These are phyloP conservation scores for Limnephilus auricula DNA, from an alignment of 2,888 invertebrate genomes.

Conservation along the genomic window DNA sequence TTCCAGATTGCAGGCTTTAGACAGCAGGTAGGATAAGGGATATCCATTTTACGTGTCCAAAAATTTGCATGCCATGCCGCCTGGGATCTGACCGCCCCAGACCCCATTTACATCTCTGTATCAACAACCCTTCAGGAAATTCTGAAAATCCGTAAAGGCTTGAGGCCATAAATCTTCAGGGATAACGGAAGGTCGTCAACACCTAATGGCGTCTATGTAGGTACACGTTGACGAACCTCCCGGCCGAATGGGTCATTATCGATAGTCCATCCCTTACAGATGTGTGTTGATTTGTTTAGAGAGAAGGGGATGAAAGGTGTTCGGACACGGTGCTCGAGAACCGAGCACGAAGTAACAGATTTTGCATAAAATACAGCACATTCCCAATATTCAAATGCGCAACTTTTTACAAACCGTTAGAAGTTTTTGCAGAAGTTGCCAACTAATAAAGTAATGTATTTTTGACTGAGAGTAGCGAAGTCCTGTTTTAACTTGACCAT, in stretches of 20 bases:
- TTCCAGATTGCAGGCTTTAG: neutral
- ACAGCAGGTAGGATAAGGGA: neutral
- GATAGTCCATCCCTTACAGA: neutral
- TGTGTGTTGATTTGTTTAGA: neutral
- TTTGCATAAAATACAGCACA: constrained; percentile 54
- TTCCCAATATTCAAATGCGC: constrained; percentile 47
- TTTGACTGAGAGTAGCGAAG: neutral
- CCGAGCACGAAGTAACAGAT: constrained; percentile 40
- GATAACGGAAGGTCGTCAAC: constrained; percentile 44
- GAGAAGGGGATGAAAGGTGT: constrained; percentile 13
- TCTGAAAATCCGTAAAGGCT: constrained; percentile 35
- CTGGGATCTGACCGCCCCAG: constrained; percentile 32
- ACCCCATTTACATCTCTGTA: constrained; percentile 19
- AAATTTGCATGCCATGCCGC: constrained; percentile 45
- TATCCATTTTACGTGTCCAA: neutral
- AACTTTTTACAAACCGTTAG: constrained; percentile 48
- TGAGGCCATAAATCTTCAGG: constrained; percentile 36
- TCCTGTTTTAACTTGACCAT: no score
- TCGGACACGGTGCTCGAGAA: constrained; percentile 25
- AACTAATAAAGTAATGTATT: neutral
- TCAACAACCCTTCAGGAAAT: constrained; percentile 47
- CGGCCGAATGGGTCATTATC: neutral
- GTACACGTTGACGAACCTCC: neutral
- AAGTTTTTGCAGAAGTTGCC: constrained; percentile 32
- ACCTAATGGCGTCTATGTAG: neutral